phyloP scores from a whole-genome alignment of 2,797 vertebrate species.

The Chromis chromis region DNA sequence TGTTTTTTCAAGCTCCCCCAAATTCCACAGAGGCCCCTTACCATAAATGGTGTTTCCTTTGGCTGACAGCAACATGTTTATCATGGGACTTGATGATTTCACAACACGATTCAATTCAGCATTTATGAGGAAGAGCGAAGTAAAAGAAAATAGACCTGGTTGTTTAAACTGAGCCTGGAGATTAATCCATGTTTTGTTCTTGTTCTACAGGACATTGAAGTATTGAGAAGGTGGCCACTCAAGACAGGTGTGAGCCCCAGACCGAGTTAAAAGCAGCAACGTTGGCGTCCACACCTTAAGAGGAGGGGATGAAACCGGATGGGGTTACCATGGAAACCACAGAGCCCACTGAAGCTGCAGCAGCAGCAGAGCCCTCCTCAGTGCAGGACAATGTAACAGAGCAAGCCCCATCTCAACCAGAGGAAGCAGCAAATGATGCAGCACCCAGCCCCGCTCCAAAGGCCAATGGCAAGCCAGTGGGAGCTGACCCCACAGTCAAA shows the following conservation, averaged over 20 bases:
- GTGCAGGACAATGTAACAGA: conserved; percentile 47
- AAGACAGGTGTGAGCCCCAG: conserved; percentile 30
- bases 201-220: conserved; percentile 53
- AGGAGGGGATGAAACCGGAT: conserved; percentile 86
- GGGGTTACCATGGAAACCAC: conserved; percentile 81
- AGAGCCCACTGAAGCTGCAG: conserved; percentile 76
- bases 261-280: conserved; percentile 23
- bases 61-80: conserved; percentile 24
- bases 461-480: conserved; percentile 55
- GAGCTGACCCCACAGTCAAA: conserved; percentile 67
- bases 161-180: not conserved
- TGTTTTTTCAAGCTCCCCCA: conserved; percentile 61
- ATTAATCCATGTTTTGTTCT: conserved; percentile 14
- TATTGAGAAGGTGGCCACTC: conserved; percentile 20
- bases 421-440: conserved; percentile 50
- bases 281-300: conserved; percentile 16
- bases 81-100: conserved; percentile 22
- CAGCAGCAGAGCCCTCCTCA: conserved; percentile 62
- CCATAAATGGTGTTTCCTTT: conserved; percentile 59
- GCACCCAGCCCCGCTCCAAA: conserved; percentile 43
- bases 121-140: not conserved
- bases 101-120: not conserved
- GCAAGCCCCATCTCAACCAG: conserved; percentile 39
- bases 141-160: not conserved
- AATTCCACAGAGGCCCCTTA: conserved; percentile 59